Evolutionary conservation across 2,888 invertebrate genomes (phyloP).

Genomic region (Mythimna loreyi): DNA sequence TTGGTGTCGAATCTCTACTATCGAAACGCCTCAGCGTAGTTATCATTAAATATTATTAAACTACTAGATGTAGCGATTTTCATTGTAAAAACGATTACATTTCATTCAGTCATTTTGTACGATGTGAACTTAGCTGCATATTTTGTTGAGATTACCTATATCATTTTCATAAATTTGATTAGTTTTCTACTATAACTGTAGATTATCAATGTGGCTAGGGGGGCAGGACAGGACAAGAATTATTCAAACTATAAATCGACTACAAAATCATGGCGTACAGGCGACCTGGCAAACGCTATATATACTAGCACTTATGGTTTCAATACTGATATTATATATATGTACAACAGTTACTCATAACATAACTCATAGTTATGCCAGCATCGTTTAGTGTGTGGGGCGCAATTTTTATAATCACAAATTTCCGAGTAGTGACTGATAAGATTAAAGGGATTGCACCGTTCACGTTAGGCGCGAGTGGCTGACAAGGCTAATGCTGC

Average conservation of each 20-base stretch:
- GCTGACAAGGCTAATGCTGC: background rate
- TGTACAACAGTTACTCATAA: conserved; percentile 21
- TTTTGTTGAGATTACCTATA: too few species aligned
- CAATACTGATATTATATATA: conserved; percentile 1
- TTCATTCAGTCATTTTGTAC: too few species aligned
- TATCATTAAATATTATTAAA: too few species aligned
- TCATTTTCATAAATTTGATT: too few species aligned
- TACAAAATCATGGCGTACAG: background rate
- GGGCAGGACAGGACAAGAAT: background rate
- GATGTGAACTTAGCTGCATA: too few species aligned
- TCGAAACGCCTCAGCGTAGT: too few species aligned
- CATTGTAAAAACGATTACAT: too few species aligned
- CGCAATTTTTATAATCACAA: conserved; percentile 34
- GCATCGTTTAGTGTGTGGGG: conserved; percentile 1
- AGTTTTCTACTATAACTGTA: too few species aligned
- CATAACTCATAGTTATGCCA: conserved; percentile 13
- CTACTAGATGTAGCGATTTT: too few species aligned
- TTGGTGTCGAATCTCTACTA: too few species aligned
- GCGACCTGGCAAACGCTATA: background rate
- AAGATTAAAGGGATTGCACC: conserved; percentile 35
- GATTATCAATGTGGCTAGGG: too few species aligned
- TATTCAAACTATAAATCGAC: conserved; percentile 1
- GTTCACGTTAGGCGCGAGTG: conserved; percentile 16
- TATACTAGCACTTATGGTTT: background rate
- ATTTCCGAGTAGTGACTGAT: conserved; percentile 36